phyloP scores from a whole-genome alignment of 64 coral and sea anemone species.

The Platygyra sinensis region DNA sequence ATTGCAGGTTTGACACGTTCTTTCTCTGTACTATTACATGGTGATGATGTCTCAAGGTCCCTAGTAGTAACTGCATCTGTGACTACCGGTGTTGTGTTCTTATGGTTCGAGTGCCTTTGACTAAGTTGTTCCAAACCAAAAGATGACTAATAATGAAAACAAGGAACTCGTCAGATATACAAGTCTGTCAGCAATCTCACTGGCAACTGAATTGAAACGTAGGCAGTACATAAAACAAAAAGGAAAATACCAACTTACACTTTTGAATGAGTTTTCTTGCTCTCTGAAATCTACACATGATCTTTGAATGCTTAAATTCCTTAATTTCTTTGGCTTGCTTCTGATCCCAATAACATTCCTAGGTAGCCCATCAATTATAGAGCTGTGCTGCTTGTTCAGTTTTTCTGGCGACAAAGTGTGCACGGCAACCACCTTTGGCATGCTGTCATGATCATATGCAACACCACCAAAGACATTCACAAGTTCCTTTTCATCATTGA shows the following conservation, averaged over 20 bases:
- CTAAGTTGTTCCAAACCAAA: background rate
- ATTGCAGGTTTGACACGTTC: background rate
- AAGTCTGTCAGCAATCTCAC: too few species aligned
- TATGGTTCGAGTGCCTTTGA: background rate
- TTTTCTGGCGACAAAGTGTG: slow-evolving; percentile 13
- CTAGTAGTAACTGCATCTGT: background rate
- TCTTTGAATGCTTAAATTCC: background rate
- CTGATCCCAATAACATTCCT: slow-evolving; percentile 8
- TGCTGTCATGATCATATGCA: slow-evolving; percentile 49
- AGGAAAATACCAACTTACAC: background rate
- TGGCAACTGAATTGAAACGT: too few species aligned
- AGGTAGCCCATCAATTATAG: background rate
- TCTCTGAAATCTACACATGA: background rate
- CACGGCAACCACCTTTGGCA: slow-evolving; percentile 57
- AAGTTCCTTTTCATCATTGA: background rate
- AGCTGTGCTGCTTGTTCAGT: background rate
- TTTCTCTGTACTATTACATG: background rate
- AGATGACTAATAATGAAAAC: background rate
- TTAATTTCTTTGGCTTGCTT: background rate
- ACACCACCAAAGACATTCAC: slow-evolving; percentile 22
- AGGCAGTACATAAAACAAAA: background rate
- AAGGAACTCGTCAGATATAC: too few species aligned
- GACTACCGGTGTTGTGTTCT: too few species aligned
- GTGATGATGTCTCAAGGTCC: background rate
- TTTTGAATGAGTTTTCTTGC: background rate